These are phyloP conservation scores for Nomada fucata DNA, from an alignment of 2,888 invertebrate genomes.

Conservation along the genomic window DNA sequence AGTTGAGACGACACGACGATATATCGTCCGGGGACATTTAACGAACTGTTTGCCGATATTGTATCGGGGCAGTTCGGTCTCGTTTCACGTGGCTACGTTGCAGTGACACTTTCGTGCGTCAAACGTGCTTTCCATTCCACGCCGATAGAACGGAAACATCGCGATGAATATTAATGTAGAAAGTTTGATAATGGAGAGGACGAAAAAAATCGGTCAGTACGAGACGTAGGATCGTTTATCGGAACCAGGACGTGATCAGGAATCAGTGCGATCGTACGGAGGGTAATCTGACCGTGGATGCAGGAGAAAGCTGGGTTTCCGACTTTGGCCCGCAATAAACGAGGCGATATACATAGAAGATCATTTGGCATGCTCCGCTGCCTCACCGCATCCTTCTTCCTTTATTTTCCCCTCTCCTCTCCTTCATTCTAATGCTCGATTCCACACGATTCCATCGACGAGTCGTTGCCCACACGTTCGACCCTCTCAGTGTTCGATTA, in stretches of 20 bases:
- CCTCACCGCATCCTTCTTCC: slow-evolving; percentile 52
- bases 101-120: neutral
- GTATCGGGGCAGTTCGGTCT: neutral
- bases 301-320: slow-evolving; percentile 70
- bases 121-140: neutral
- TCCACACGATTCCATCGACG: slow-evolving; percentile 34
- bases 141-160: slow-evolving; percentile 3
- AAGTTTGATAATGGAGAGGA: slow-evolving; percentile 13
- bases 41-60: too few relatives aligned
- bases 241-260: slow-evolving; percentile 67
- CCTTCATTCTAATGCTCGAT: neutral
- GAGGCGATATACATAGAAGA: slow-evolving; percentile 64
- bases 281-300: slow-evolving; percentile 62
- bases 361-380: slow-evolving; percentile 68
- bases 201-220: slow-evolving; percentile 61
- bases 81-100: neutral
- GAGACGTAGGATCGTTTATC: slow-evolving; percentile 50
- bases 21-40: too few relatives aligned
- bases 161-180: slow-evolving; percentile 42
- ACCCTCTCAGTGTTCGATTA: slow-evolving; percentile 12
- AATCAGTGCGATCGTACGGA: slow-evolving; percentile 61
- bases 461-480: slow-evolving; percentile 46
- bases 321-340: slow-evolving; percentile 66
- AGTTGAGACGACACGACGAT: too few relatives aligned
- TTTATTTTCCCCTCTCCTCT: slow-evolving; percentile 18